These are phyloP conservation scores for Drosophila azteca DNA, from an alignment of 1,140 invertebrate species.

Conservation along the genomic window DNA sequence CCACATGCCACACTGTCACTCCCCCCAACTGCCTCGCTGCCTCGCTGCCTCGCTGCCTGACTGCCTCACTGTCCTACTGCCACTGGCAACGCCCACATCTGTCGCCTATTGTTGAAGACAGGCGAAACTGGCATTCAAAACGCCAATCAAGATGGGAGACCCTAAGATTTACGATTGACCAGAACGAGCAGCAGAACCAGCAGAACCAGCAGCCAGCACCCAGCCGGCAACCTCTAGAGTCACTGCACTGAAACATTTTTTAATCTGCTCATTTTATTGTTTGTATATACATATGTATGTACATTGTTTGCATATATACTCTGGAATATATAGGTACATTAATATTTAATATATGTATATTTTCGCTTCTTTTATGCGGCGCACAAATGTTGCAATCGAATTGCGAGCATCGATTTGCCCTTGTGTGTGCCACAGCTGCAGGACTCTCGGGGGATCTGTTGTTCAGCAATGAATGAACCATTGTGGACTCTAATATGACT, in stretches of 20 bases:
- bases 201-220: conserved; percentile 7
- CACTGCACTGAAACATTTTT: conserved; percentile 9
- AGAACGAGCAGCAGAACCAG: conserved; percentile 25
- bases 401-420: background rate
- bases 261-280: conserved; percentile 7
- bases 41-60: no score
- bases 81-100: conserved; percentile 15
- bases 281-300: no score
- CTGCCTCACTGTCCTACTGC: background rate
- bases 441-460: background rate
- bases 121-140: conserved; percentile 43
- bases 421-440: no score
- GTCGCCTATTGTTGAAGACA: conserved; percentile 45
- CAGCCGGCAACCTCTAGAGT: background rate
- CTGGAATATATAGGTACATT: background rate
- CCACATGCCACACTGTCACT: background rate
- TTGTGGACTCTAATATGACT: background rate
- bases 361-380: conserved; percentile 1
- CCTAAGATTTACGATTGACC: conserved; percentile 66
- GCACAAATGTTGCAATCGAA: conserved; percentile 1
- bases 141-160: conserved; percentile 50
- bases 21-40: background rate
- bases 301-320: background rate
- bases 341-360: conserved; percentile 5
- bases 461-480: conserved; percentile 19